A percentile compares a stretch with the other conserved stretches of the same genome.
Conservation (phyloP, 2,888 invertebrate genomes). For the Cataglyphis rosenhaueri region DNA sequence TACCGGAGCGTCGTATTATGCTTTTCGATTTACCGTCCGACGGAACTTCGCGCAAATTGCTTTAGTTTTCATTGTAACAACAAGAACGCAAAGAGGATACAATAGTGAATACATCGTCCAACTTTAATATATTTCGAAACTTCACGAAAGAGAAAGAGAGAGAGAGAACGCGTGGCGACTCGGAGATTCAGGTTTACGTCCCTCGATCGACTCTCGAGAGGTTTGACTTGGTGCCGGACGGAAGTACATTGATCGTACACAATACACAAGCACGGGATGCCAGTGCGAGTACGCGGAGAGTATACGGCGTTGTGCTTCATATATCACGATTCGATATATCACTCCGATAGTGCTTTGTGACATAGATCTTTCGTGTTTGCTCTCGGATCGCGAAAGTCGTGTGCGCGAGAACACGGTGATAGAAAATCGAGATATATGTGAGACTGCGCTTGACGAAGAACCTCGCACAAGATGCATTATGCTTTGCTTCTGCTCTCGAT, state of each 20-base stretch:
- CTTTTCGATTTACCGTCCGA: neutral
- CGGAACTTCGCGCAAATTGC: slow-evolving; percentile 36
- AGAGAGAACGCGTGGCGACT: neutral
- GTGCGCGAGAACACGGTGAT: slow-evolving; percentile 24
- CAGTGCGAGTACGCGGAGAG: slow-evolving; percentile 6
- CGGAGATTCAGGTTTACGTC: slow-evolving; percentile 12
- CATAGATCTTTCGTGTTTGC: slow-evolving; percentile 32
- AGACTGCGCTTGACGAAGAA: slow-evolving; percentile 24
- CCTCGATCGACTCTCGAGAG: slow-evolving; percentile 32
- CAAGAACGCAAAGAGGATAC: slow-evolving; percentile 20
- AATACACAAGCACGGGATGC: neutral
- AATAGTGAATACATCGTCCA: neutral
- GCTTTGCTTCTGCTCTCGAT: neutral
- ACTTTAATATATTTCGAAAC: slow-evolving; percentile 28
- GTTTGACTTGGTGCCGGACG: slow-evolving; percentile 34
- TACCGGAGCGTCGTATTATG: neutral
- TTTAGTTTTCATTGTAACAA: slow-evolving; percentile 30
- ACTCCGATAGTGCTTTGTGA: slow-evolving; percentile 3
- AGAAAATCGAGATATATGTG: slow-evolving; percentile 13
- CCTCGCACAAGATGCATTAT: neutral
- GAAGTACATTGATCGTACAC: slow-evolving; percentile 18
- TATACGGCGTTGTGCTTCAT: slow-evolving; percentile 1
- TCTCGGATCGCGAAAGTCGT: slow-evolving; percentile 1
- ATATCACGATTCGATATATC: slow-evolving; percentile 15
- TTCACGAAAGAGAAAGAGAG: slow-evolving; percentile 14